Evolutionary conservation across 1,140 invertebrate species (phyloP).

Genomic region (Ctenoplectra terminalis): DNA sequence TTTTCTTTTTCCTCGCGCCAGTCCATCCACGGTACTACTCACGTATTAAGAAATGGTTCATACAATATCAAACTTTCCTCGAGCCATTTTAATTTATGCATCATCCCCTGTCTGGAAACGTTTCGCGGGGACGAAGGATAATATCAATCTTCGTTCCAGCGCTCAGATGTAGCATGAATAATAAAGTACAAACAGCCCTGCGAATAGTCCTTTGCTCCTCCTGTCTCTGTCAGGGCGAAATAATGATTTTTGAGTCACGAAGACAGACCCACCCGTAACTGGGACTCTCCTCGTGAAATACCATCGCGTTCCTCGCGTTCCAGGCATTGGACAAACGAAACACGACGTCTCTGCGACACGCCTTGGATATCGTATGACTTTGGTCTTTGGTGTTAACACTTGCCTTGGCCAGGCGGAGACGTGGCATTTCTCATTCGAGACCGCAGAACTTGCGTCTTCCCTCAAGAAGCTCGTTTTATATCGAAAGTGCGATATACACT

Average conservation of each 20-base stretch:
- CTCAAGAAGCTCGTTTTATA: conserved; percentile 26
- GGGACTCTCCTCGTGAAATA: conserved; percentile 3
- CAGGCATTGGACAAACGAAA: conserved; percentile 58
- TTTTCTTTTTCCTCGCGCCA: neutral
- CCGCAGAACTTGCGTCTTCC: conserved; percentile 36
- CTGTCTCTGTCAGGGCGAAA: neutral
- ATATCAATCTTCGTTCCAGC: conserved; percentile 30
- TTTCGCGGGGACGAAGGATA: neutral
- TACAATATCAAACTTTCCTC: neutral
- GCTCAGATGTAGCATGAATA: conserved; percentile 40
- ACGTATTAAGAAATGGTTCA: neutral
- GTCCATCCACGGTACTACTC: neutral
- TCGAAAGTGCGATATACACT: no score
- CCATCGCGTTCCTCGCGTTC: conserved; percentile 37
- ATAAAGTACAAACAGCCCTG: conserved; percentile 12
- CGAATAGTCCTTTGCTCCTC: no score
- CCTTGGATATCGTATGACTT: conserved; percentile 55
- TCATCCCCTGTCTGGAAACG: neutral
- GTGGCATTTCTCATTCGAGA: conserved; percentile 58
- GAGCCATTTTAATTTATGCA: conserved; percentile 26
- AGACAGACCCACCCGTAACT: neutral
- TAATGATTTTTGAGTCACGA: conserved; percentile 39
- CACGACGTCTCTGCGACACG: conserved; percentile 47
- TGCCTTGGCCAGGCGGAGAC: conserved; percentile 42
- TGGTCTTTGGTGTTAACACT: conserved; percentile 65